phyloP scores from a whole-genome alignment of 2,113 vertebrate genomes.

The Nibea coibor region DNA sequence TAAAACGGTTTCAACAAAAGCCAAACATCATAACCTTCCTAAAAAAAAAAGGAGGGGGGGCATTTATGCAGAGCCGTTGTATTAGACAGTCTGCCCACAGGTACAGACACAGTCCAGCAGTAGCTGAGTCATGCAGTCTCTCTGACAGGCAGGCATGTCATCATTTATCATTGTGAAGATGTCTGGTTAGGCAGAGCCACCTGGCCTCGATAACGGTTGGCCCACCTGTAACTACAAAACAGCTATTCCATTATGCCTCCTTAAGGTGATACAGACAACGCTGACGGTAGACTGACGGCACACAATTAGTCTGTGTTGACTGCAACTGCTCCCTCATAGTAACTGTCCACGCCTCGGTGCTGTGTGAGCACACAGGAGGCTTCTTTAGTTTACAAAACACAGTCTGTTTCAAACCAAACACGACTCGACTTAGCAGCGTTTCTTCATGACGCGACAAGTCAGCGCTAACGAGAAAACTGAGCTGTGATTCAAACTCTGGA shows the following conservation, averaged over 20 bases:
- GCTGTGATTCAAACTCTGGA: conserved; percentile 17
- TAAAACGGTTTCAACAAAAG: not conserved
- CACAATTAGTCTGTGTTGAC: conserved; percentile 58
- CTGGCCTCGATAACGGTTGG: conserved; percentile 62
- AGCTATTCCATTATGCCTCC: conserved; percentile 62
- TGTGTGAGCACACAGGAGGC: conserved; percentile 22
- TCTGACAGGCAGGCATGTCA: conserved; percentile 56
- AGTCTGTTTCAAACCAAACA: conserved; percentile 19
- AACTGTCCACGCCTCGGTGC: conserved; percentile 3
- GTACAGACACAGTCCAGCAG: conserved; percentile 31
- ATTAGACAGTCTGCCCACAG: not conserved
- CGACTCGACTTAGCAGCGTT: not conserved
- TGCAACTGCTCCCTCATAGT: conserved; percentile 5
- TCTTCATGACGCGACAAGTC: conserved; percentile 30
- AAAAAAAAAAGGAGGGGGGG: not conserved
- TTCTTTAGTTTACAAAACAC: conserved; percentile 52
- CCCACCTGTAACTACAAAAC: conserved; percentile 68
- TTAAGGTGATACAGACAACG: conserved; percentile 28
- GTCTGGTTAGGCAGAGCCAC: conserved; percentile 50
- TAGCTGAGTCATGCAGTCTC: conserved; percentile 53
- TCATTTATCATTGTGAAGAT: conserved; percentile 48
- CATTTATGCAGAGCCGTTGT: not conserved
- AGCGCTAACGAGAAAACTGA: conserved; percentile 2
- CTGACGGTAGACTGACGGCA: conserved; percentile 58
- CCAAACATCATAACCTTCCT: not conserved